Percentiles rank a stretch among this genome's conserved stretches.
phyloP scores from a whole-genome alignment of 2,888 invertebrate genomes.

The Camptogramma bilineatum region DNA sequence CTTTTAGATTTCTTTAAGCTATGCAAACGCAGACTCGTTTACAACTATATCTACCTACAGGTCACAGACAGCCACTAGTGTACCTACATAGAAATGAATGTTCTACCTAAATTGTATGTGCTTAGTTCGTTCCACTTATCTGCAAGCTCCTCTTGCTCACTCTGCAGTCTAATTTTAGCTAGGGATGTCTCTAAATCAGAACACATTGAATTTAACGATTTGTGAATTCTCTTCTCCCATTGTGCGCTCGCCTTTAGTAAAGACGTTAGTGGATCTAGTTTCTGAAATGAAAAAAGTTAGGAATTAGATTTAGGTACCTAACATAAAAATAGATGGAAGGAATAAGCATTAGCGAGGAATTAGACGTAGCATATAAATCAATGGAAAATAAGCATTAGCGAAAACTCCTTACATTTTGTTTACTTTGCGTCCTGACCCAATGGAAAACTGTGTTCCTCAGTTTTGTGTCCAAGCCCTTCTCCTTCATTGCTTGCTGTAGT shows the following conservation, averaged over 20 bases:
- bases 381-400: too few species aligned
- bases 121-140: slow-evolving; percentile 97
- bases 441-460: slow-evolving; percentile 94
- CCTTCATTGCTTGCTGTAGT: slow-evolving; percentile 90
- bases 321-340: too few species aligned
- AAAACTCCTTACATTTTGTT: slow-evolving; percentile 69
- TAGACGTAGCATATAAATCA: too few species aligned
- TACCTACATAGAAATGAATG: too few species aligned
- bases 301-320: not conserved
- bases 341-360: too few species aligned
- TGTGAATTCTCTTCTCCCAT: slow-evolving; percentile 97
- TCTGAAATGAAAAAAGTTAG: slow-evolving; percentile 57
- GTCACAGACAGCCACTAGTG: too few species aligned
- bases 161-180: slow-evolving; percentile 89
- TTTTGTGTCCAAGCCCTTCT: slow-evolving; percentile 92
- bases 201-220: slow-evolving; percentile 98
- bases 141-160: slow-evolving; percentile 92
- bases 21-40: too few species aligned
- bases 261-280: slow-evolving; percentile 89
- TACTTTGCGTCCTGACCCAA: slow-evolving; percentile 87
- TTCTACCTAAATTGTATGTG: slow-evolving; percentile 93
- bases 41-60: too few species aligned
- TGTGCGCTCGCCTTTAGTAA: slow-evolving; percentile 93
- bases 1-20: too few species aligned
- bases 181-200: slow-evolving; percentile 94